phyloP scores from a whole-genome alignment of 1,140 invertebrate genomes.

The Hormaphis cornu region DNA sequence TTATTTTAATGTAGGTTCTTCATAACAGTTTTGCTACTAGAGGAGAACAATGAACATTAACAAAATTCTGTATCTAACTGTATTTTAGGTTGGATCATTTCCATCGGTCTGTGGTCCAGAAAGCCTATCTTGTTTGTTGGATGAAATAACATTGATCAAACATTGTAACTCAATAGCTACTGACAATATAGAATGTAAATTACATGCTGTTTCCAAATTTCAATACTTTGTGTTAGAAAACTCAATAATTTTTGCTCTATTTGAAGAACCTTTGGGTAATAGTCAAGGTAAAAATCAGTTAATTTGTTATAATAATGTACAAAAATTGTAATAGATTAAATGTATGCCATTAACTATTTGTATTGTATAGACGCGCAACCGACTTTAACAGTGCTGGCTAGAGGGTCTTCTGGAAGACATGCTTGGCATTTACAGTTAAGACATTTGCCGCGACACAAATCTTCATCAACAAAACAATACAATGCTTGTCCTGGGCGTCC shows the following conservation, averaged over 20 bases:
- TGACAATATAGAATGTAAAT: conserved; percentile 36
- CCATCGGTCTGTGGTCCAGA: conserved; percentile 73
- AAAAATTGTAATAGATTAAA: not conserved
- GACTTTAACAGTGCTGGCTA: conserved; percentile 63
- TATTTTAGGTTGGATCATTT: conserved; percentile 60
- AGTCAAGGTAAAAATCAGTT: conserved; percentile 49
- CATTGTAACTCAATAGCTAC: conserved; percentile 52
- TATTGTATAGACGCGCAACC: conserved; percentile 47
- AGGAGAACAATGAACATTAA: no score
- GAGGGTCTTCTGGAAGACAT: conserved; percentile 84
- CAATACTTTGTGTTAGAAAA: conserved; percentile 89
- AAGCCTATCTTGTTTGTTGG: conserved; percentile 73
- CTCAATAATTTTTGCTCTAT: conserved; percentile 72
- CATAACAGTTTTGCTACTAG: not conserved
- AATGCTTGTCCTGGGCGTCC: conserved; percentile 66
- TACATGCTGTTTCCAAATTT: conserved; percentile 55
- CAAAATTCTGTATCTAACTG: no score
- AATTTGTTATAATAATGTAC: not conserved
- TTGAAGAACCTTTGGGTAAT: conserved; percentile 83
- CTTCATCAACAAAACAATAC: conserved; percentile 50
- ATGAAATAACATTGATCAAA: conserved; percentile 74
- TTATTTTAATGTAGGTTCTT: not conserved
- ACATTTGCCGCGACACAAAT: conserved; percentile 69
- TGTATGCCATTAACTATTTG: not conserved
- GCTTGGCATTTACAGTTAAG: conserved; percentile 87